Evolutionary conservation across 2,797 vertebrate genomes (phyloP).

Genomic region (Prunella strophiata): DNA sequence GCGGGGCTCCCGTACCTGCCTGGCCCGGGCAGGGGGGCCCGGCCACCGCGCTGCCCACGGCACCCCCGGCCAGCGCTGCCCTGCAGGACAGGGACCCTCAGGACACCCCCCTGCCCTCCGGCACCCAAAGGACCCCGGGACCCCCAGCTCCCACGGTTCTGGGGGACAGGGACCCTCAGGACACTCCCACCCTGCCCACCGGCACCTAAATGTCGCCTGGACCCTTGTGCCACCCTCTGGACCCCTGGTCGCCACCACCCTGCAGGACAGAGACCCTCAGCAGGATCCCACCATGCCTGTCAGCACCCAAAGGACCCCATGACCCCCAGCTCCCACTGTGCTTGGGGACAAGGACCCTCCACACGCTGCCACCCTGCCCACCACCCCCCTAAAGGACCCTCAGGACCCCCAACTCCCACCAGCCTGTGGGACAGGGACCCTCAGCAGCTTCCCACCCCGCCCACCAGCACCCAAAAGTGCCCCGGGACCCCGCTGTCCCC

Average conservation of each 20-base stretch:
- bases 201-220: neutral
- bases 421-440: neutral
- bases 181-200: neutral
- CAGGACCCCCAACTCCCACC: neutral
- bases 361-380: neutral
- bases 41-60: fast-evolving
- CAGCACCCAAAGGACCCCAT: neutral
- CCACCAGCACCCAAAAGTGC: neutral
- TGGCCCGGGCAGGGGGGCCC: neutral
- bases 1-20: neutral
- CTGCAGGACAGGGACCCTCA: neutral
- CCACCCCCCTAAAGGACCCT: neutral
- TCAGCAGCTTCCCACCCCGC: neutral
- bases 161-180: neutral
- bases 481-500: neutral
- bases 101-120: neutral
- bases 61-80: neutral
- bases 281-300: neutral
- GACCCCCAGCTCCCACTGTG: neutral
- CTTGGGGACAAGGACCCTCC: neutral
- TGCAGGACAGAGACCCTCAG: neutral
- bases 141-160: neutral
- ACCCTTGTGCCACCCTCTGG: too few species aligned
- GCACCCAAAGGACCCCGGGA: neutral
- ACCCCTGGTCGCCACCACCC: neutral